Evolutionary conservation across 2,888 invertebrate species (phyloP), one percentile per base, ranked within the genome.

Genomic region (Morpho helenor): DNA sequence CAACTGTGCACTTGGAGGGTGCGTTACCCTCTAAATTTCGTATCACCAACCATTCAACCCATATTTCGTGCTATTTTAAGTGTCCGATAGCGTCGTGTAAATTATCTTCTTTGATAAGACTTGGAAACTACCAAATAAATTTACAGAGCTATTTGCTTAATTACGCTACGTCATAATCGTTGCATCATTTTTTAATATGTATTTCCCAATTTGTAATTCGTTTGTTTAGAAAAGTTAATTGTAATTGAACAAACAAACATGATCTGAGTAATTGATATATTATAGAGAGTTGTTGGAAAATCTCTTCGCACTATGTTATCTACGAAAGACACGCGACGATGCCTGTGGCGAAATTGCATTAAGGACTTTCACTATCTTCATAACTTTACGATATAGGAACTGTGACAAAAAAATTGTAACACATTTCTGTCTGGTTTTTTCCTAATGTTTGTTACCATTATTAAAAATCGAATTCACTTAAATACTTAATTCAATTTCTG

Each of bases 1-100:
- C 84, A 79, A 73, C 81, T 84, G 79, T 84, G 84, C 86, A 84
- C 85, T 87, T 84, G 87, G 84, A 79, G 89, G 89, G 88, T 86
- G 87, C 84, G 80, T 80, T 86, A 89, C 87, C 89, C 89, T 82
- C 79, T 68, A 65, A 42, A 57, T 59, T 59, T 47, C 57, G 53
- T 64, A 42, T 42, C 48, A 49, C 49, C 40, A 42, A 41, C 45
- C 55, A 47, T 62, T 49, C 49, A 47, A 57, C 9, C n/a, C 22
- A 48, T 52, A 44, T 53, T 42, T 42, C 52, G 49, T 62, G 43
- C 22, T 42, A 45, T 22, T n/a, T n/a, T 4, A 42, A 54, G n/a
- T 40, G 4, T 31, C 31, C 54, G 23, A 10, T 42, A 42, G 47
- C 22, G 40, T 54, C 41, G 8, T 23, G 22, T 23, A 42, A 22